A percentile compares a stretch with the other conserved stretches of the same genome.
These are phyloP conservation scores for Adoxophyes honmai DNA, from an alignment of 1,140 invertebrate species.

Conservation along the genomic window DNA sequence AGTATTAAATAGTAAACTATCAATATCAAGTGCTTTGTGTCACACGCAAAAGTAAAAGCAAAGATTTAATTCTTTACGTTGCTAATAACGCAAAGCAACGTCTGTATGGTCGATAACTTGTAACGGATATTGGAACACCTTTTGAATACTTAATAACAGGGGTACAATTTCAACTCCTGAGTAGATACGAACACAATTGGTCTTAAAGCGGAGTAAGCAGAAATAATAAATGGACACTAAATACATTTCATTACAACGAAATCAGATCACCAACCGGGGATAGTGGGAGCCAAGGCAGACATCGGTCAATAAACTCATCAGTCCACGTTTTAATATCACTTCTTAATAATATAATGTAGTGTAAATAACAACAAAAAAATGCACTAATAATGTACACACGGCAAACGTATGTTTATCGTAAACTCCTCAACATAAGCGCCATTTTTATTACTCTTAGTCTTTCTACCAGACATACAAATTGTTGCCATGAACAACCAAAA, in stretches of 20 bases:
- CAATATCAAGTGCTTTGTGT: not conserved
- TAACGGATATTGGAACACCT: conserved; percentile 1
- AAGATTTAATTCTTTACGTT: conserved; percentile 19
- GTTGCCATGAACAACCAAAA: not conserved
- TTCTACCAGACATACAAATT: conserved; percentile 11
- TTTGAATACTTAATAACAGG: conserved; percentile 1
- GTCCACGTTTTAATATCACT: conserved; percentile 54
- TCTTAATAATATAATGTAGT: conserved; percentile 35
- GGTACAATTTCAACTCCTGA: not conserved
- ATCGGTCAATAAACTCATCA: conserved; percentile 74
- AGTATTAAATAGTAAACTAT: not conserved
- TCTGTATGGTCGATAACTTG: conserved; percentile 30
- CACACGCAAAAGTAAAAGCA: not conserved
- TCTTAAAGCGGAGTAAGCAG: not conserved
- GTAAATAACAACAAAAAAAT: conserved; percentile 26
- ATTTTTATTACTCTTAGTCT: conserved; percentile 53
- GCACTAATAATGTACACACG: conserved; percentile 26
- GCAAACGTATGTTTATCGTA: conserved; percentile 52
- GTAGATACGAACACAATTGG: not conserved
- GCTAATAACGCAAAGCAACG: conserved; percentile 66
- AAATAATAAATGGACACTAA: conserved; percentile 6
- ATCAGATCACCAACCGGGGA: conserved; percentile 61
- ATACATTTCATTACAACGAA: conserved; percentile 6
- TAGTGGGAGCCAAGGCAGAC: conserved; percentile 75
- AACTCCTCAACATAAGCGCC: conserved; percentile 69